phyloP scores from a whole-genome alignment of 2,888 invertebrate species.

The Iphiclides podalirius region DNA sequence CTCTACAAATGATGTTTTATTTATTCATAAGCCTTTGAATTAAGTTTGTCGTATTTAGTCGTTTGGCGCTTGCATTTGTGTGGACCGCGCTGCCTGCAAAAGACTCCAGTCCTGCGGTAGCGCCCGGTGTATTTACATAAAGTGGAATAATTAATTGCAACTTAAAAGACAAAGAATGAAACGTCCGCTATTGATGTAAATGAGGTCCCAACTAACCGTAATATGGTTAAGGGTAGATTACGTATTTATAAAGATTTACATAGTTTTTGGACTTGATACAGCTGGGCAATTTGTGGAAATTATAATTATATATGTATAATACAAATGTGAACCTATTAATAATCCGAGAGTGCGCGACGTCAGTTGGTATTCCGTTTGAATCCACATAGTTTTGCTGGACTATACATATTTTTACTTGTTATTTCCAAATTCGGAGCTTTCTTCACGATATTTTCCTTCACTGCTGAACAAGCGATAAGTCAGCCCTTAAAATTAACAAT shows the following conservation, averaged over 20 bases:
- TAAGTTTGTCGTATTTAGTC: constrained; percentile 14
- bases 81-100: constrained; percentile 39
- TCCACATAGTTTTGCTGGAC: too few relatives aligned
- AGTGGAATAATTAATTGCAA: constrained; percentile 75
- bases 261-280: background rate
- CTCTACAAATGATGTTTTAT: constrained; percentile 3
- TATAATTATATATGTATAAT: too few relatives aligned
- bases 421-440: too few relatives aligned
- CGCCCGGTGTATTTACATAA: constrained; percentile 68
- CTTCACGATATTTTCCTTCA: too few relatives aligned
- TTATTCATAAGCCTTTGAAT: constrained; percentile 4
- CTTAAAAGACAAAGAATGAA: constrained; percentile 69
- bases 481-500: too few relatives aligned
- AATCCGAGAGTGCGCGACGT: too few relatives aligned
- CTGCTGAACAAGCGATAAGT: too few relatives aligned
- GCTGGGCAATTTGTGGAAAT: background rate
- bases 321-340: too few relatives aligned
- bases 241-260: background rate
- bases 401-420: too few relatives aligned
- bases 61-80: constrained; percentile 35
- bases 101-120: constrained; percentile 44
- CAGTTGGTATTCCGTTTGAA: too few relatives aligned
- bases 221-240: constrained; percentile 2
- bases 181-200: constrained; percentile 70
- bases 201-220: constrained; percentile 38